These are phyloP conservation scores for Parelbella ahira DNA, from an alignment of 2,888 invertebrate species.

Conservation along the genomic window DNA sequence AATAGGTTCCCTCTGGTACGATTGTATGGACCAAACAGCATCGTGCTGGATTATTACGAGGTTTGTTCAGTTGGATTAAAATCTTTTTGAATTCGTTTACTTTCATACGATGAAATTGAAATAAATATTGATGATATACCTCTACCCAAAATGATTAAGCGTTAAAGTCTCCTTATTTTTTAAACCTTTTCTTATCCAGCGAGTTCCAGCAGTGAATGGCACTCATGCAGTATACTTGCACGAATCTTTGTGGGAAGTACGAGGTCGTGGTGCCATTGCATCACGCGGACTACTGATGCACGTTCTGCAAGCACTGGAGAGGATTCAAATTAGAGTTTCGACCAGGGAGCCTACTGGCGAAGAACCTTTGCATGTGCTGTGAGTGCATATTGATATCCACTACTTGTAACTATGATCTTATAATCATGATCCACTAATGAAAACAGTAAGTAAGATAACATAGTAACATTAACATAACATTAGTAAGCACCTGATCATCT, in stretches of 20 bases:
- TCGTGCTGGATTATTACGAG: slow-evolving; percentile 88
- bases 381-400: too few relatives aligned
- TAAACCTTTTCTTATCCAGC: slow-evolving; percentile 40
- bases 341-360: slow-evolving; percentile 47
- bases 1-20: slow-evolving; percentile 89
- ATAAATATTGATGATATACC: too few relatives aligned
- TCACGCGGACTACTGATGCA: slow-evolving; percentile 90
- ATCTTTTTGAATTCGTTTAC: too few relatives aligned
- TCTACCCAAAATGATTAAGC: too few relatives aligned
- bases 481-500: too few relatives aligned
- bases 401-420: too few relatives aligned
- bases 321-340: slow-evolving; percentile 86
- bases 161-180: too few relatives aligned
- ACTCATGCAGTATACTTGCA: slow-evolving; percentile 83
- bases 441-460: too few relatives aligned
- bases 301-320: slow-evolving; percentile 92
- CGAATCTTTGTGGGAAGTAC: slow-evolving; percentile 89
- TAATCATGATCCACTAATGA: too few relatives aligned
- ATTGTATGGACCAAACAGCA: slow-evolving; percentile 85
- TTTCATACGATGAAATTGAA: too few relatives aligned
- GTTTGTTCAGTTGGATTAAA: too few relatives aligned
- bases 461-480: too few relatives aligned
- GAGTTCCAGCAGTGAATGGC: slow-evolving; percentile 66
- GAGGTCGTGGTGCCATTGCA: slow-evolving; percentile 66
- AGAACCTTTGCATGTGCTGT: slow-evolving; percentile 59